phyloP scores from a whole-genome alignment of 2,888 invertebrate species.

The Mythimna loreyi region DNA sequence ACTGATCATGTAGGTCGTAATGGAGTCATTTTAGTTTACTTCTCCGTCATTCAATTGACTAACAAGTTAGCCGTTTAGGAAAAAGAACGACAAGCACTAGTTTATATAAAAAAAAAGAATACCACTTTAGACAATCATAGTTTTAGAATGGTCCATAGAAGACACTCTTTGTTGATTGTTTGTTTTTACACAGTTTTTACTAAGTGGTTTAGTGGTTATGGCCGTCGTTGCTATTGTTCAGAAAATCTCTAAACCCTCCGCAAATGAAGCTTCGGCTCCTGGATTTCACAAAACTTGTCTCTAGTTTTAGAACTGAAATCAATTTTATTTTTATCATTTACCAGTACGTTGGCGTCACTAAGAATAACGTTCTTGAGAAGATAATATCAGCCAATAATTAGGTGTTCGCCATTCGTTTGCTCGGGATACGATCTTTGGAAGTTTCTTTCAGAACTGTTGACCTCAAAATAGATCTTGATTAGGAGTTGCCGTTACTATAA shows the following conservation, averaged over 20 bases:
- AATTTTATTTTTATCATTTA: constrained; percentile 38
- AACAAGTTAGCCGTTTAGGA: no score
- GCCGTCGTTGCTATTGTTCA: background rate
- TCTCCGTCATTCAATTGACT: background rate
- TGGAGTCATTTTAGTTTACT: background rate
- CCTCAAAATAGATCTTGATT: constrained; percentile 67
- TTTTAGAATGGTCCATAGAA: background rate
- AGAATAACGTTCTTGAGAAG: constrained; percentile 41
- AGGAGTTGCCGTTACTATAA: constrained; percentile 60
- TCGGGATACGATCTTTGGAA: constrained; percentile 56
- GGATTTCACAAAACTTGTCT: background rate
- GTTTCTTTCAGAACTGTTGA: constrained; percentile 61
- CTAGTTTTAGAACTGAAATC: constrained; percentile 12
- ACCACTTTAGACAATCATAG: background rate
- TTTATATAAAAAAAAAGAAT: no score
- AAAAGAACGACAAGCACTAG: no score
- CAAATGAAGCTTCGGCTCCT: background rate
- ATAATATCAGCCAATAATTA: constrained; percentile 55
- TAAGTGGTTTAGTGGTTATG: background rate
- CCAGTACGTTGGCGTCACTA: constrained; percentile 18
- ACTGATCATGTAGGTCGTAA: background rate
- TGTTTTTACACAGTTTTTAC: no score
- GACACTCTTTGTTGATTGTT: background rate
- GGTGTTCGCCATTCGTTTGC: constrained; percentile 43
- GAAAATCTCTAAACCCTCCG: background rate